phyloP scores from a whole-genome alignment of 1,140 invertebrate species.

The Drosophila nasuta region DNA sequence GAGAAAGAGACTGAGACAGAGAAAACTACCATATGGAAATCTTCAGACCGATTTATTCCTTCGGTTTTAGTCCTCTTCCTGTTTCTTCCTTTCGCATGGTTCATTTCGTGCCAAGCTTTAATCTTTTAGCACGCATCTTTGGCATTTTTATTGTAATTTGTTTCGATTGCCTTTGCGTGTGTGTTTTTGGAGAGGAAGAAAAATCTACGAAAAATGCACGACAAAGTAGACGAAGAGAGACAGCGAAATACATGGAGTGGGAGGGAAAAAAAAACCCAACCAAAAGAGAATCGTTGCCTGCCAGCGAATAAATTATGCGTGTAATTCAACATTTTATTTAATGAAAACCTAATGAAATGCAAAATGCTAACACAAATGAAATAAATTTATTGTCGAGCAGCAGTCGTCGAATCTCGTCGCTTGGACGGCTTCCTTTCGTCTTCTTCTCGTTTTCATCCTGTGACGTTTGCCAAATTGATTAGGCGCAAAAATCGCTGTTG shows the following conservation, averaged over 20 bases:
- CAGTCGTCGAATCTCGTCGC: slow-evolving; percentile 40
- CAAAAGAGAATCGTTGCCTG: slow-evolving; percentile 39
- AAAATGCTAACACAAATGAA: slow-evolving; percentile 84
- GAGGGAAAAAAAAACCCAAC: background rate
- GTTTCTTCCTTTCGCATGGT: slow-evolving; percentile 40
- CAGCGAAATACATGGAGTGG: background rate
- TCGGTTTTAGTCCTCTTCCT: background rate
- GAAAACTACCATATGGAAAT: slow-evolving; percentile 72
- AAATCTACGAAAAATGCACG: slow-evolving; percentile 37
- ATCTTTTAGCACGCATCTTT: slow-evolving; percentile 81
- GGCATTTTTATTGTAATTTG: slow-evolving; percentile 83
- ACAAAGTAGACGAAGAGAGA: slow-evolving; percentile 9
- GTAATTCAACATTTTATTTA: slow-evolving; percentile 84
- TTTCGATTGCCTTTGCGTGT: slow-evolving; percentile 70
- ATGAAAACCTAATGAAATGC: slow-evolving; percentile 84
- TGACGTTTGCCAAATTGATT: slow-evolving; percentile 81
- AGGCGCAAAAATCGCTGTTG: slow-evolving; percentile 79
- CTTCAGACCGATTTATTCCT: slow-evolving; percentile 12
- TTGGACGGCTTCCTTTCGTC: slow-evolving; percentile 32
- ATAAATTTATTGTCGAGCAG: slow-evolving; percentile 75
- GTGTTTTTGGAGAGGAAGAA: slow-evolving; percentile 25
- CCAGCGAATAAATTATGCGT: slow-evolving; percentile 81
- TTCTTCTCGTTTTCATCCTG: slow-evolving; percentile 29
- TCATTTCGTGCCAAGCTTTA: slow-evolving; percentile 80
- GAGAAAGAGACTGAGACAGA: background rate